These are phyloP conservation scores for Choristoneura fumiferana DNA, from an alignment of 1,140 invertebrate species.

Conservation along the genomic window DNA sequence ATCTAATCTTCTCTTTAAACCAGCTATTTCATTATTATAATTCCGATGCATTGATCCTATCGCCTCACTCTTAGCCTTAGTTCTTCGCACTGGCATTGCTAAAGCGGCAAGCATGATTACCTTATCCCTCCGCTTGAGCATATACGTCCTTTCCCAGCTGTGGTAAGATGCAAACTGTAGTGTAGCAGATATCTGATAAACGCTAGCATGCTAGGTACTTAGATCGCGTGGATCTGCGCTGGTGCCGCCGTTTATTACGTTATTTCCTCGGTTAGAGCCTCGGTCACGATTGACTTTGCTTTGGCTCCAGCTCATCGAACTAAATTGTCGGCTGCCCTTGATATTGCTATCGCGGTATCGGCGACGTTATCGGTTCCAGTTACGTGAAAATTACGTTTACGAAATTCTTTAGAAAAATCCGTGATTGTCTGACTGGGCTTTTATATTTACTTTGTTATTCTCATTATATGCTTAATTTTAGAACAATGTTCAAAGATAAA, in stretches of 20 bases:
- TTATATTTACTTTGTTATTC: too few relatives aligned
- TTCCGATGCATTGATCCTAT: background rate
- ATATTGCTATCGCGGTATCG: constrained; percentile 23
- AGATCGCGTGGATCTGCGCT: constrained; percentile 1
- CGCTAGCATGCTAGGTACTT: constrained; percentile 1
- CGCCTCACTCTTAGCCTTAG: constrained; percentile 3
- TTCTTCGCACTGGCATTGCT: background rate
- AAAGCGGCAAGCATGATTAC: background rate
- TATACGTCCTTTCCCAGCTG: background rate
- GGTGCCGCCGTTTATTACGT: constrained; percentile 27
- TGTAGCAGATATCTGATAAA: background rate
- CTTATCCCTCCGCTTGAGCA: background rate
- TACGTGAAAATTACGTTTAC: background rate
- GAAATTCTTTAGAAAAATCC: too few relatives aligned
- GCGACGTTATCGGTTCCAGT: background rate
- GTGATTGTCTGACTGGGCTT: too few relatives aligned
- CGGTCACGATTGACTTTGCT: constrained; percentile 32
- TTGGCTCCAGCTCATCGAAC: constrained; percentile 23
- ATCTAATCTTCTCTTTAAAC: background rate
- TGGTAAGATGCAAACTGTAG: background rate
- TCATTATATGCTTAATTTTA: too few relatives aligned
- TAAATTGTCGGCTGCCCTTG: constrained; percentile 33
- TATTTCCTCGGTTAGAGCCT: constrained; percentile 21
- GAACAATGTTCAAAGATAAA: too few relatives aligned
- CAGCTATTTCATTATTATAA: background rate